Base-by-base conservation (phyloP, 1,140 invertebrate species). In the Helicoverpa armigera region DNA sequence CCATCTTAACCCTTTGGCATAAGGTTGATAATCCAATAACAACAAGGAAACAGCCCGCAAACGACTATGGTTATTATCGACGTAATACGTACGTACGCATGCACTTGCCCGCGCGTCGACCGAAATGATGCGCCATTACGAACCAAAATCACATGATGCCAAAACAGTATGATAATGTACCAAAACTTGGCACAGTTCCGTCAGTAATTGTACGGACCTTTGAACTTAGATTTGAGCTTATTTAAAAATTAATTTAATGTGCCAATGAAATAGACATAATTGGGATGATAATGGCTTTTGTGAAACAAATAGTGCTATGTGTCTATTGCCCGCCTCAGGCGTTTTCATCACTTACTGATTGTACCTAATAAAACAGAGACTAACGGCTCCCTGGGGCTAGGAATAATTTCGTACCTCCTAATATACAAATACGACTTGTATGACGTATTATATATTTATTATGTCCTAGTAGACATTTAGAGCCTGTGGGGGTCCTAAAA, bases 71-170 rank as follows among this genome's bases (percentile, higher is more conserved):
- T 79, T 73, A 50, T 79, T 67, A 82, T 74, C 50, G 61, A 74
- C 82, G 87, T 85, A 89, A 86, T 81, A 87, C 89, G 89, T 86
- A 88, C 79, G 84, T 86, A 85, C 51, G 51, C 84, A 86, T 88
- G 82, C 86, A 91, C 89, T 91, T 91, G 89, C 86, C 88, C 84
- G 86, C 85, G 86, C 85, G 85, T 87, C 80, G 78, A 83, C 78
- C 70, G 85, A 89, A 92, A 91, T 92, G 88, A 91, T 94, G 88
- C 86, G n/a, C 87, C 78, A 87, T 93, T 89, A 93, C 91, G 89
- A 93, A 89, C 85, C 88, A 84, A 89, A 92, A 90, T 91, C 87
- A 89, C 88, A 88, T 84, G 82, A 56, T 56, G 61, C 84, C 84
- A 86, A 91, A 85, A 89, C 87, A 88, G 65, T 86, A 81, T 69